A percentile compares a stretch with the other conserved stretches of the same genome.
phyloP scores from a whole-genome alignment of 2,888 invertebrate species.

The Phytoseiulus persimilis region DNA sequence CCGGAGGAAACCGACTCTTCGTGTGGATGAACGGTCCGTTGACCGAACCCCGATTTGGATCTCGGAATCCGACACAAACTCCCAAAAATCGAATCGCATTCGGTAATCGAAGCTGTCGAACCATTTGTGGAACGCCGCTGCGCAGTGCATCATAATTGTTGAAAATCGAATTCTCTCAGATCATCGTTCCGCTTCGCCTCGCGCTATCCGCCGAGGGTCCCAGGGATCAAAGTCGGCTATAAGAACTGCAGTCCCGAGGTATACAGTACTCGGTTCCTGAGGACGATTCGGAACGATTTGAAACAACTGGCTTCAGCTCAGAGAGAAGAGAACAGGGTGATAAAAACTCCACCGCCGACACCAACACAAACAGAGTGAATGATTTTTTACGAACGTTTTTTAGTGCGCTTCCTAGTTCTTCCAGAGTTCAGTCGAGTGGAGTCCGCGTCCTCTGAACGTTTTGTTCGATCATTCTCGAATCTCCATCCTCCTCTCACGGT shows the following conservation, averaged over 20 bases:
- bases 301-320: background rate
- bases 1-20: too few relatives aligned
- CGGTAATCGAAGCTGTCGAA: too few relatives aligned
- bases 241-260: background rate
- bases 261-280: background rate
- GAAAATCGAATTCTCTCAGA: too few relatives aligned
- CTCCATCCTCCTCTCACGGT: background rate
- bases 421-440: background rate
- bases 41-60: too few relatives aligned
- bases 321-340: background rate
- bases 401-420: background rate
- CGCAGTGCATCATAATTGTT: too few relatives aligned
- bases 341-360: background rate
- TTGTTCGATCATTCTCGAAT: background rate
- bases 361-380: background rate
- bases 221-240: too few relatives aligned
- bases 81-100: too few relatives aligned
- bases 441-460: background rate
- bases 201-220: too few relatives aligned
- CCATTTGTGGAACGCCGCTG: too few relatives aligned
- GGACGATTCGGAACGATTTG: background rate
- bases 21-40: too few relatives aligned
- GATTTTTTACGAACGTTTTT: background rate
- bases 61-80: too few relatives aligned
- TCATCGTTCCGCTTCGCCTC: too few relatives aligned